Evolutionary conservation across 2,113 vertebrate species (phyloP).

Genomic region (Colius striatus): DNA sequence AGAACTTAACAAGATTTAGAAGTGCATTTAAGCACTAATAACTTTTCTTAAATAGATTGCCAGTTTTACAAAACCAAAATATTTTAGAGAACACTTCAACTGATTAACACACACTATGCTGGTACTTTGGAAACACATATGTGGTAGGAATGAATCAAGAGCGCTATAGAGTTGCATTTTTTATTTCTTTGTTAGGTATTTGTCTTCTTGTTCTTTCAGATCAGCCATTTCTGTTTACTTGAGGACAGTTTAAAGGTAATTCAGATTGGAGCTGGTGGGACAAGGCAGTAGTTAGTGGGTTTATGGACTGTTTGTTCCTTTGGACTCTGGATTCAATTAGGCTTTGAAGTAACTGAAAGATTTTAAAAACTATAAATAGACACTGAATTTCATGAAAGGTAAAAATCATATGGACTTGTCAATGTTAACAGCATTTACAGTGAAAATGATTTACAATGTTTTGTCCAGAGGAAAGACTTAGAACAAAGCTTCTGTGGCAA

Average conservation of each 20-base stretch:
- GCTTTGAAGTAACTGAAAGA: not conserved
- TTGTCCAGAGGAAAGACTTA: not conserved
- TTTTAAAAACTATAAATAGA: not conserved
- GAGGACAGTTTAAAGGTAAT: not conserved
- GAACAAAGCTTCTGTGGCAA: not conserved
- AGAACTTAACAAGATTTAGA: not conserved
- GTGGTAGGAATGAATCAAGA: conserved; percentile 39
- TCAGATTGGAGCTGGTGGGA: not conserved
- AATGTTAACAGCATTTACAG: not conserved
- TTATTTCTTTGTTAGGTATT: conserved; percentile 24
- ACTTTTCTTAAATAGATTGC: conserved; percentile 10
- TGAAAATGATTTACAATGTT: not conserved
- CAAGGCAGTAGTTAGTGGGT: not conserved
- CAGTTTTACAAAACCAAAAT: not conserved
- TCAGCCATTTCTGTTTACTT: not conserved
- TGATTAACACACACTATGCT: conserved; percentile 6
- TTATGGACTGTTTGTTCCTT: not conserved
- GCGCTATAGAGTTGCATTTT: not conserved
- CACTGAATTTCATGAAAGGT: not conserved
- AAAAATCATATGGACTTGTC: not conserved
- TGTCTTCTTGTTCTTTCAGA: not conserved
- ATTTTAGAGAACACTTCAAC: not conserved
- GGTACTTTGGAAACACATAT: conserved; percentile 17
- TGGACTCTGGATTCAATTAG: not conserved
- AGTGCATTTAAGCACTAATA: not conserved